A percentile compares a stretch with the other conserved stretches of the same genome.
Conservation (phyloP, 2,113 vertebrate species). For the Alaudala cheleensis region DNA sequence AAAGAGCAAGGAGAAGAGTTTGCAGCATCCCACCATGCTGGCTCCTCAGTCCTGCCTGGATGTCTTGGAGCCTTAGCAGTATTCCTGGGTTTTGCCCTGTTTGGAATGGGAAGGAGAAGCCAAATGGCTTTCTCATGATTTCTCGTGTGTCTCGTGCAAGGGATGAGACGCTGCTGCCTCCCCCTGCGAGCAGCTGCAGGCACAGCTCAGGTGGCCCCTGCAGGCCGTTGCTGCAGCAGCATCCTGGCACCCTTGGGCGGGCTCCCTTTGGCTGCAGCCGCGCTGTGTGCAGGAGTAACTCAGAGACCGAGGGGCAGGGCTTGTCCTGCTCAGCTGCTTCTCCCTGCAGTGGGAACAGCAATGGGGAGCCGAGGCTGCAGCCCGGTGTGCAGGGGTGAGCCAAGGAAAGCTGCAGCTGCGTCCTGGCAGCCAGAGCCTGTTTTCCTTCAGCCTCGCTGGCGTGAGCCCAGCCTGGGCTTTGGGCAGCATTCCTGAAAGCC, state of each 20-base stretch:
- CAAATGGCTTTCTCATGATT: neutral
- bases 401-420: neutral
- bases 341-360: neutral
- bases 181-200: neutral
- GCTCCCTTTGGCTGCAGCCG: neutral
- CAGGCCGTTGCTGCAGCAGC: neutral
- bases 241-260: neutral
- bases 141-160: rapidly evolving
- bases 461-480: neutral
- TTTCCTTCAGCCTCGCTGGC: neutral
- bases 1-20: neutral
- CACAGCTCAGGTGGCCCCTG: rapidly evolving
- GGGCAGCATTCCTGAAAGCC: neutral
- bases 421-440: neutral
- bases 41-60: neutral
- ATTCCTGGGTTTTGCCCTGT: neutral
- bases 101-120: neutral
- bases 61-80: neutral
- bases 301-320: neutral
- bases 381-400: rapidly evolving
- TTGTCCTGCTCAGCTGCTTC: neutral
- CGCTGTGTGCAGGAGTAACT: neutral
- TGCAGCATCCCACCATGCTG: neutral
- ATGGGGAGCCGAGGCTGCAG: neutral
- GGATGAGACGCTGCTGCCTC: neutral